These are phyloP conservation scores for Diorhabda elongata DNA, from an alignment of 1,140 invertebrate genomes.

Conservation along the genomic window DNA sequence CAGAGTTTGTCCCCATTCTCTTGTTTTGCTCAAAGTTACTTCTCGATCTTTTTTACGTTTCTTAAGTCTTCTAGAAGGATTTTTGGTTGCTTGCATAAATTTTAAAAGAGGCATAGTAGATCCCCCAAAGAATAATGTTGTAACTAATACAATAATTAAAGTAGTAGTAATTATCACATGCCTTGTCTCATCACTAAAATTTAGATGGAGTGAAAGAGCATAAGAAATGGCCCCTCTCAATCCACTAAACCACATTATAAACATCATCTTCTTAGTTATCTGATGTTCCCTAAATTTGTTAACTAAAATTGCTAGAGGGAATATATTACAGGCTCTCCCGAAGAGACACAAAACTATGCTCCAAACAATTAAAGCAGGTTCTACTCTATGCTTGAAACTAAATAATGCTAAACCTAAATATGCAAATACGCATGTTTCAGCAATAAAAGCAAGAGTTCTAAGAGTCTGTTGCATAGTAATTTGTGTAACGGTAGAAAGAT, in stretches of 20 bases:
- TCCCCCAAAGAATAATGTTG: conserved; percentile 89
- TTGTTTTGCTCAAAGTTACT: conserved; percentile 92
- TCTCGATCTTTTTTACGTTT: conserved; percentile 72
- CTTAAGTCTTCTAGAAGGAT: conserved; percentile 47
- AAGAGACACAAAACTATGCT: conserved; percentile 88
- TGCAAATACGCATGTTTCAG: conserved; percentile 99
- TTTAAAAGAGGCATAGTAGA: conserved; percentile 95
- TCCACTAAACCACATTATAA: conserved; percentile 99
- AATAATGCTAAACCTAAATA: conserved; percentile 97
- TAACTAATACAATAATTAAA: conserved; percentile 93
- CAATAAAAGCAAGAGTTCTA: conserved; percentile 94
- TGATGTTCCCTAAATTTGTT: conserved; percentile 97
- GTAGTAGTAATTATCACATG: conserved; percentile 97
- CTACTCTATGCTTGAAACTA: conserved; percentile 84
- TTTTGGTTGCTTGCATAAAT: conserved; percentile 63
- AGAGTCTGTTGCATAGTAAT: conserved; percentile 99
- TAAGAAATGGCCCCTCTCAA: conserved; percentile 96
- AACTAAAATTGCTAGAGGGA: conserved; percentile 86
- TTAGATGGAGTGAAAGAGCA: conserved; percentile 92
- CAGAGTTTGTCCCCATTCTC: conserved; percentile 92
- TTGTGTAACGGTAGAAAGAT: conserved; percentile 96
- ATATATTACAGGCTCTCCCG: conserved; percentile 94
- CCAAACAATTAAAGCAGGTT: conserved; percentile 85
- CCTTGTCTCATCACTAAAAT: conserved; percentile 88
- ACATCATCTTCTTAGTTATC: conserved; percentile 97